A percentile compares a stretch with the other conserved stretches of the same genome.
These are phyloP conservation scores for Drosophila bipectinata DNA, from an alignment of 1,140 invertebrate species.

Conservation along the genomic window DNA sequence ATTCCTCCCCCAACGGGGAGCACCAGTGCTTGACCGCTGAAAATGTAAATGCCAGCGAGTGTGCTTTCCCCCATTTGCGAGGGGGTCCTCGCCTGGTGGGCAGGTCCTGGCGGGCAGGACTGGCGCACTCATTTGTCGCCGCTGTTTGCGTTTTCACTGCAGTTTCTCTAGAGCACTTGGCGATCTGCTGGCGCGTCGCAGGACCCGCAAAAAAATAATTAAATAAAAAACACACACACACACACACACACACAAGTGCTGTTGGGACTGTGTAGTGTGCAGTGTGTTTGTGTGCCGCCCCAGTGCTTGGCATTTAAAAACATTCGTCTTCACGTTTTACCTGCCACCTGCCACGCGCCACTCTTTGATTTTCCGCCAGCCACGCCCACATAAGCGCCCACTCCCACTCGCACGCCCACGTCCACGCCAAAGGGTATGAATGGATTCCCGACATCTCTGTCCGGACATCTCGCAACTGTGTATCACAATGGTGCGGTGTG, in stretches of 20 bases:
- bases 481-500: neutral
- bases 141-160: constrained; percentile 33
- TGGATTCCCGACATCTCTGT: constrained; percentile 25
- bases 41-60: constrained; percentile 5
- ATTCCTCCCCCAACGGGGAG: neutral
- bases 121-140: constrained; percentile 33
- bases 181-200: constrained; percentile 60
- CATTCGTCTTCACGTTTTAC: constrained; percentile 16
- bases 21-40: constrained; percentile 23
- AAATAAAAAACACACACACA: constrained; percentile 24
- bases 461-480: constrained; percentile 16
- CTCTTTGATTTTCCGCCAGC: constrained; percentile 44
- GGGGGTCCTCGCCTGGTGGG: no score
- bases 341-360: constrained; percentile 9
- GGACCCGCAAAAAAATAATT: constrained; percentile 2
- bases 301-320: constrained; percentile 41
- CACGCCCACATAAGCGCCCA: neutral
- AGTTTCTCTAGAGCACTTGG: constrained; percentile 64
- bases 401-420: neutral
- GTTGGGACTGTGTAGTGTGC: constrained; percentile 5
- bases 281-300: neutral
- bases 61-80: neutral
- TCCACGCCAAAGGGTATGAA: neutral
- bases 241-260: constrained; percentile 16
- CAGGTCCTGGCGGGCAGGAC: neutral